phyloP scores from a whole-genome alignment of 1,140 invertebrate species.

The Drosophila nebulosa region DNA sequence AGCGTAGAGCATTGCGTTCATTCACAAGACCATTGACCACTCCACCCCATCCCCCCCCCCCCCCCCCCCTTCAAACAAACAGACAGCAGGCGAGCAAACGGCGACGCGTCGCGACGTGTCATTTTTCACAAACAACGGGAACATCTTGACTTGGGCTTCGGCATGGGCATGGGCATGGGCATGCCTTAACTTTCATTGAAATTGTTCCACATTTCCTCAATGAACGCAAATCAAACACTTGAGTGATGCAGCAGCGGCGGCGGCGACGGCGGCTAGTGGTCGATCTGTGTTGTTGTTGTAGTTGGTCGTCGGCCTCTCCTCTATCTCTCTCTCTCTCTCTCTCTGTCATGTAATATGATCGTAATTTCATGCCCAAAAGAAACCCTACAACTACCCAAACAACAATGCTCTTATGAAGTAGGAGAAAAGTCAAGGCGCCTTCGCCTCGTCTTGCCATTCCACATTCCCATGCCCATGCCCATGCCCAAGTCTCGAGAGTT shows the following conservation, averaged over 20 bases:
- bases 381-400: slow-evolving; percentile 58
- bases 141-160: no score
- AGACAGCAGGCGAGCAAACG: no score
- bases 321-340: no score
- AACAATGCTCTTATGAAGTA: slow-evolving; percentile 3
- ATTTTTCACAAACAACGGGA: slow-evolving; percentile 73
- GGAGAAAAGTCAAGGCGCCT: slow-evolving; percentile 42
- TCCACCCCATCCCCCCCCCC: background rate
- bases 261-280: background rate
- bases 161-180: no score
- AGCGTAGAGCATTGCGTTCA: background rate
- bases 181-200: slow-evolving; percentile 72
- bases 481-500: background rate
- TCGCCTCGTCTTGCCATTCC: background rate
- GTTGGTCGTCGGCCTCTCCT: slow-evolving; percentile 34
- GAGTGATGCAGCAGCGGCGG: slow-evolving; percentile 16
- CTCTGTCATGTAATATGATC: slow-evolving; percentile 68
- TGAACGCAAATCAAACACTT: slow-evolving; percentile 50
- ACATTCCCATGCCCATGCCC: background rate
- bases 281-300: slow-evolving; percentile 6
- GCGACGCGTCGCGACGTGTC: slow-evolving; percentile 46
- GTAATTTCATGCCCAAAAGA: slow-evolving; percentile 56
- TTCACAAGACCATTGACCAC: background rate
- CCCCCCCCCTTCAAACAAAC: background rate
- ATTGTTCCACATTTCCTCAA: slow-evolving; percentile 67